Conservation (phyloP, 2,888 invertebrate species). For the Amblyteles armatorius region DNA sequence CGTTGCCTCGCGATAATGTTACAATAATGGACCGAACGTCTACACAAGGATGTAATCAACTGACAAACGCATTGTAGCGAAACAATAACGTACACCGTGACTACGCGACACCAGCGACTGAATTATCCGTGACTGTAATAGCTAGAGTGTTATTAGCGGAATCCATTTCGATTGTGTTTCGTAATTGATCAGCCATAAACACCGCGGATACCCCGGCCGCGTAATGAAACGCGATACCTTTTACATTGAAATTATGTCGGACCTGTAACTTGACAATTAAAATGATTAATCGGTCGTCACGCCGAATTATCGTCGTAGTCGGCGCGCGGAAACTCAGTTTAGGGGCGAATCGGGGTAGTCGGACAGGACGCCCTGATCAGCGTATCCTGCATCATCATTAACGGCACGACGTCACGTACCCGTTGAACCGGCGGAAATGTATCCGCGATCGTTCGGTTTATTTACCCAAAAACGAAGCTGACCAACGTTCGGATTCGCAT, state of each 20-base stretch:
- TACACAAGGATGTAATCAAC: not conserved
- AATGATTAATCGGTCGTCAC: not conserved
- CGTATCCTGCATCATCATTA: not conserved
- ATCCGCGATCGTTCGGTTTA: not conserved
- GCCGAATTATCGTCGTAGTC: not conserved
- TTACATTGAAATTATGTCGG: not conserved
- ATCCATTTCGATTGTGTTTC: not conserved
- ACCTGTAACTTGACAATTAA: not conserved
- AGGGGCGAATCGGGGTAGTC: constrained; percentile 2
- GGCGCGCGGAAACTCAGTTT: not conserved
- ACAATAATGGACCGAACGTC: not conserved
- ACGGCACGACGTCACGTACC: not conserved
- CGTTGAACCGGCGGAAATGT: not conserved
- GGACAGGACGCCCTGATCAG: not conserved
- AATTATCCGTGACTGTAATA: not conserved
- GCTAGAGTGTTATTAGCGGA: not conserved
- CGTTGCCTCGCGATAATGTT: constrained; percentile 16
- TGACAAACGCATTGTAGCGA: not conserved
- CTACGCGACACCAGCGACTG: not conserved
- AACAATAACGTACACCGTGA: not conserved
- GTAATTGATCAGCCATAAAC: not conserved
- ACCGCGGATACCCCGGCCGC: not conserved
- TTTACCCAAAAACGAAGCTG: constrained; percentile 3
- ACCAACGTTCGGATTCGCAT: constrained; percentile 7
- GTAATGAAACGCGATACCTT: not conserved